A percentile compares a stretch with the other conserved stretches of the same genome.
Evolutionary conservation across 2,113 vertebrate genomes (phyloP).

Genomic region (Dendropsophus ebraccatus): DNA sequence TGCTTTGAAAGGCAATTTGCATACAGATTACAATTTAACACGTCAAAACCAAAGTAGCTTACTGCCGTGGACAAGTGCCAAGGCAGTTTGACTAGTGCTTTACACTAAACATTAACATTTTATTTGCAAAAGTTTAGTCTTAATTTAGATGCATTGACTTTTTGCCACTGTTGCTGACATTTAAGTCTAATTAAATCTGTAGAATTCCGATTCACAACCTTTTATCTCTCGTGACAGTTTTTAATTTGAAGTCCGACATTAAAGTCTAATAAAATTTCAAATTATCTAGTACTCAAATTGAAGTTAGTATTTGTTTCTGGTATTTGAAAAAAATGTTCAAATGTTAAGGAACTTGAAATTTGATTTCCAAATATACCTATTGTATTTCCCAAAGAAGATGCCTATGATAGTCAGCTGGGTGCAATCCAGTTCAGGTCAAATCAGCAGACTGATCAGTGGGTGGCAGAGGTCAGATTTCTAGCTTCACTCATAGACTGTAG

Average conservation of each 20-base stretch:
- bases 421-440: too few species aligned
- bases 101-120: constrained; percentile 72
- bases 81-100: constrained; percentile 69
- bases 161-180: constrained; percentile 68
- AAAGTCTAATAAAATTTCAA: constrained; percentile 71
- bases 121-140: constrained; percentile 72
- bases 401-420: too few species aligned
- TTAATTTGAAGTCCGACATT: constrained; percentile 73
- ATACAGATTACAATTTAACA: constrained; percentile 71
- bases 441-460: too few species aligned
- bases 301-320: constrained; percentile 51
- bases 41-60: constrained; percentile 71
- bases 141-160: constrained; percentile 73
- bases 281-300: constrained; percentile 61
- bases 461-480: too few species aligned
- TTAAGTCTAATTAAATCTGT: constrained; percentile 74
- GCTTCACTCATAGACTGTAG: too few species aligned
- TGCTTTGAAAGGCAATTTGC: constrained; percentile 70
- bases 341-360: constrained; percentile 60
- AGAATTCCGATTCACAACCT: constrained; percentile 68
- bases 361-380: constrained; percentile 56
- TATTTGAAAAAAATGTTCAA: constrained; percentile 60
- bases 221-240: constrained; percentile 73
- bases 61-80: constrained; percentile 65
- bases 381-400: too few species aligned